Conservation (phyloP, 2,113 vertebrate genomes). For the Ifrita kowaldi region DNA sequence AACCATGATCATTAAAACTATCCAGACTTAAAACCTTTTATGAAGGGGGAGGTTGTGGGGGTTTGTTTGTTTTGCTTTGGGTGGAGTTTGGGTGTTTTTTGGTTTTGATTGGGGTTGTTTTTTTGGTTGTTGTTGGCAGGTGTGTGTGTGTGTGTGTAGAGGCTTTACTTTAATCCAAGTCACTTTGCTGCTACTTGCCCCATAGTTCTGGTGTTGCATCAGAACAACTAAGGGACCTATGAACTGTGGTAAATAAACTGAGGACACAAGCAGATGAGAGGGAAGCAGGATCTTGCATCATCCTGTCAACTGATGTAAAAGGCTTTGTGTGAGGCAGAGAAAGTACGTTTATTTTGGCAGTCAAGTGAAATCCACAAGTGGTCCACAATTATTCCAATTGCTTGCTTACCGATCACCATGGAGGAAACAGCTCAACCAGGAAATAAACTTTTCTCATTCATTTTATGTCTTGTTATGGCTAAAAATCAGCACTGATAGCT, state of each 20-base stretch:
- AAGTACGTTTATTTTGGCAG: not conserved
- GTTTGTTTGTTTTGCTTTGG: not conserved
- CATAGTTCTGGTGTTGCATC: not conserved
- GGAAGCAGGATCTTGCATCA: not conserved
- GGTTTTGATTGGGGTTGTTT: not conserved
- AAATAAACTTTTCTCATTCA: not conserved
- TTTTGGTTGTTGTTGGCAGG: not conserved
- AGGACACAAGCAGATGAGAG: not conserved
- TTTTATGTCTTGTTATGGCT: not conserved
- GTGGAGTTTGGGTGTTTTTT: no score
- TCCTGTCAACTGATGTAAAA: not conserved
- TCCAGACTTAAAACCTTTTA: not conserved
- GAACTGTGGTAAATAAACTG: not conserved
- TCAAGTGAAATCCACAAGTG: not conserved
- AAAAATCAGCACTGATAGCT: not conserved
- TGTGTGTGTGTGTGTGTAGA: not conserved
- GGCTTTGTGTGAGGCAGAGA: not conserved
- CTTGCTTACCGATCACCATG: not conserved
- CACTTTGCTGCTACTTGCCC: not conserved
- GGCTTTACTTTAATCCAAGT: not conserved
- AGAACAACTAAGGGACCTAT: not conserved
- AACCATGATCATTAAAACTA: not conserved
- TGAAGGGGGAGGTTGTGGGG: rapidly evolving
- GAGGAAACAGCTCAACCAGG: not conserved
- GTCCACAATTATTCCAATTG: not conserved